Evolutionary conservation across 2,797 vertebrate genomes (phyloP).

Genomic region (Rhinoraja longicauda): DNA sequence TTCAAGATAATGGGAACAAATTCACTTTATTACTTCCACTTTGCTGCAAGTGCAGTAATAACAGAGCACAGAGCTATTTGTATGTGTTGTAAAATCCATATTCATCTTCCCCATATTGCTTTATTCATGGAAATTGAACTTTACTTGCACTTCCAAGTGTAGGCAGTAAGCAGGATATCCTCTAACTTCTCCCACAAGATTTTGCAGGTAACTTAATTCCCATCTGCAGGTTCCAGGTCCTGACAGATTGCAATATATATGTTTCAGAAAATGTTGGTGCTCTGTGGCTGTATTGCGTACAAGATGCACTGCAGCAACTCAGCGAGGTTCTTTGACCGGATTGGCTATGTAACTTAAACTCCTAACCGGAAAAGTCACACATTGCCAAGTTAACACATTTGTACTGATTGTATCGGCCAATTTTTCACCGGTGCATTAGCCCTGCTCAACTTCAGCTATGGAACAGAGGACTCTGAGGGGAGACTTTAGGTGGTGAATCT

Average conservation of each 20-base stretch:
- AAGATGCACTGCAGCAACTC: no score
- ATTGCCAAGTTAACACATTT: no score
- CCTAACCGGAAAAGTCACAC: no score
- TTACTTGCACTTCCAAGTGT: neutral
- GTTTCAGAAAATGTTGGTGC: neutral
- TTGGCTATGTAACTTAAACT: no score
- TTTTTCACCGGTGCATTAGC: no score
- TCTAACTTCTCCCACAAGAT: neutral
- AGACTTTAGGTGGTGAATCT: no score
- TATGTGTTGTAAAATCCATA: neutral
- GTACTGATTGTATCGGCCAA: no score
- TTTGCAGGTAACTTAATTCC: neutral
- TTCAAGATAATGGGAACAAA: neutral
- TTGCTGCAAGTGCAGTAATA: neutral
- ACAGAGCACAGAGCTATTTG: neutral
- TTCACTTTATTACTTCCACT: neutral
- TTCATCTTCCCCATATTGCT: neutral
- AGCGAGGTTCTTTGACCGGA: no score
- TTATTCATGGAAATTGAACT: neutral
- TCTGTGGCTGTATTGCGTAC: no score
- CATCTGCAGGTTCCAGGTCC: neutral
- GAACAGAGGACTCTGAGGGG: no score
- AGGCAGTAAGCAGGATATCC: neutral
- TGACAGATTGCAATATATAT: neutral
- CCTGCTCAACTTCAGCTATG: no score